Evolutionary conservation across 92 coral and sea anemone species (phyloP), one percentile per base, ranked within the genome.

Genomic region (Epizoanthus illoricatus): DNA sequence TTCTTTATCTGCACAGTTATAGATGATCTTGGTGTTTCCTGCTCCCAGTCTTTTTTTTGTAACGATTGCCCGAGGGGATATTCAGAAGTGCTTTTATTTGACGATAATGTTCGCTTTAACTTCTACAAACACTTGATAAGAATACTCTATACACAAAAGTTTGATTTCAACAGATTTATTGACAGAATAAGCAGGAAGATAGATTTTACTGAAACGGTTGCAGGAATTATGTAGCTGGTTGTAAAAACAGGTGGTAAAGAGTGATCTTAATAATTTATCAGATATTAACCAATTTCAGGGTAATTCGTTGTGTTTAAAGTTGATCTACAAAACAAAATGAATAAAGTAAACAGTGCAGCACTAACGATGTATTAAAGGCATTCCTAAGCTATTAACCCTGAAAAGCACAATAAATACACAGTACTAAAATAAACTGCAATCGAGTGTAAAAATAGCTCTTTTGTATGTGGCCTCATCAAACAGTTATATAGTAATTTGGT

Each of bases 251-350:
- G 40, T 17, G 42, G 43, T 8, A 39, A 65, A 20, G 23, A 5
- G 70, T 28, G 40, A 23, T 21, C 42, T 24, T 24, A 3, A 23
- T 5, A 7, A 65, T 15, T 15, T 64, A 21, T 15, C 16, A 10
- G 70, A 24, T 23, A 65, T 23, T 19, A 65, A 7, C 2, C 16
- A 36, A 68, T 68, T 39, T 36, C 52, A 24, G 72, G 49, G 52
- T 68, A 10, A 68, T 68, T 19, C 49, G n/a, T 12, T 9, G 72
- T 68, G 72, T 68, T 68, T 68, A 68, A 39, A 33, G n/a, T 68
- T 68, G 52, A 68, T 33, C 2, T 8, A 7, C 72, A 41, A 68
- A 68, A 16, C 72, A 36, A 68, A 16, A 19, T 68, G 72, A 68
- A 39, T 18, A 68, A 36, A 19, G 72, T 68, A 68, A 68, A 68